phyloP scores from a whole-genome alignment of 2,888 invertebrate genomes.

The Ophioninae sp. region DNA sequence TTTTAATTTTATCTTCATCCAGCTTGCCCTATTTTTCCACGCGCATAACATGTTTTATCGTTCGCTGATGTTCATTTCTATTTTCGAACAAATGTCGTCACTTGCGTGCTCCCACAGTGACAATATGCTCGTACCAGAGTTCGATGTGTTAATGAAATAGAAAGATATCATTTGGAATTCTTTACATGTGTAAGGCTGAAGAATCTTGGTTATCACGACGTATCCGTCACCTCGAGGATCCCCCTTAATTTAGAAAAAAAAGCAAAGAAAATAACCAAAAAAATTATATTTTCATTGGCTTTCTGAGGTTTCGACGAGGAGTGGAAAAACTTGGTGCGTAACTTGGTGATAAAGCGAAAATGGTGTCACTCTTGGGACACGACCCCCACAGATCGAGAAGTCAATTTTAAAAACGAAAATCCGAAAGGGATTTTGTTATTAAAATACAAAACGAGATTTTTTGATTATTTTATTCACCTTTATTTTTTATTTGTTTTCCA shows the following conservation, averaged over 20 bases:
- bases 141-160: constrained; percentile 26
- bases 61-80: constrained; percentile 54
- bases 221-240: background rate
- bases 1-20: constrained; percentile 62
- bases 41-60: constrained; percentile 45
- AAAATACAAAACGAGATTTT: background rate
- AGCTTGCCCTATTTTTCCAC: constrained; percentile 50
- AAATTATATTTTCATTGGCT: background rate
- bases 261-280: too few relatives aligned
- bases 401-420: constrained; percentile 16
- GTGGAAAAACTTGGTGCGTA: background rate
- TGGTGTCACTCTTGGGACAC: constrained; percentile 15
- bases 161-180: background rate
- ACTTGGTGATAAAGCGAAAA: constrained; percentile 1
- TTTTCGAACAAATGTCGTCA: constrained; percentile 57
- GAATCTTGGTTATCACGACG: background rate
- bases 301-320: background rate
- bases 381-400: constrained; percentile 35
- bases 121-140: constrained; percentile 1
- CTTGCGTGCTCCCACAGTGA: constrained; percentile 10
- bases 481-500: too few relatives aligned
- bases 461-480: background rate
- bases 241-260: background rate
- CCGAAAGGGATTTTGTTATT: background rate
- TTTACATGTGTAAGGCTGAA: background rate